Evolutionary conservation across 2,888 invertebrate genomes (phyloP), one percentile per base, ranked within the genome.

Genomic region (Chrysomela aeneicollis): DNA sequence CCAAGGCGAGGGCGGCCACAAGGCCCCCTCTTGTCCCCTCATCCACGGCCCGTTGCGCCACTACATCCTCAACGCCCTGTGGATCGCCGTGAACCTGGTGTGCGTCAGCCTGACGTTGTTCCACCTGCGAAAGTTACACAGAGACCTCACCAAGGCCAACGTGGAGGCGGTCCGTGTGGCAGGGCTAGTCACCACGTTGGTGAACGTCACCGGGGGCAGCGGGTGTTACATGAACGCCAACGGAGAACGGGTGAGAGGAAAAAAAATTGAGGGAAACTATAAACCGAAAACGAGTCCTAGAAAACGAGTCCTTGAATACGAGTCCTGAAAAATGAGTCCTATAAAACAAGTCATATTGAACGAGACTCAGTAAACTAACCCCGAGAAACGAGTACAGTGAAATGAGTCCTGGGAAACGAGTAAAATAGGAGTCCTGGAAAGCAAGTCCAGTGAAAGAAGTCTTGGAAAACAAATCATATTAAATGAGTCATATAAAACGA

Each of bases 11-110:
- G 88, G 89, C 67, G 87, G 88, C 15, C 91, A 92, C 74, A 90
- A 92, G 75, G 88, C 92, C 0, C 93, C 94, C 10, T 91, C 92
- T 60, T 95, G 95, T 78, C 93, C 94, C 1, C 86, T 95, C 73
- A 92, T 93, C 57, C 91, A 94, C 81, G 94, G 94, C 22, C 93
- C 94, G 63, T 92, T 93, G 76, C 87, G 94, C 70, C 94, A 95
- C 85, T 94, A 95, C 83, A 93, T 95, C 66, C 89, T 95, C 73
- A 95, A 95, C 84, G 91, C 93, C 59, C 86, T 95, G 46, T 95
- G 95, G 95, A 94, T 95, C 75, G 88, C 92, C 71, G 92, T 95
- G 76, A 92, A 95, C 83, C 87, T 93, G 66, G 91, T 94, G 75
- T 95, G 95, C 83, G 90, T 95, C 58, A 87, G 90, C 57, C 86